These are phyloP conservation scores for Eurytoma adleriae DNA, from an alignment of 2,888 invertebrate species.

Conservation along the genomic window DNA sequence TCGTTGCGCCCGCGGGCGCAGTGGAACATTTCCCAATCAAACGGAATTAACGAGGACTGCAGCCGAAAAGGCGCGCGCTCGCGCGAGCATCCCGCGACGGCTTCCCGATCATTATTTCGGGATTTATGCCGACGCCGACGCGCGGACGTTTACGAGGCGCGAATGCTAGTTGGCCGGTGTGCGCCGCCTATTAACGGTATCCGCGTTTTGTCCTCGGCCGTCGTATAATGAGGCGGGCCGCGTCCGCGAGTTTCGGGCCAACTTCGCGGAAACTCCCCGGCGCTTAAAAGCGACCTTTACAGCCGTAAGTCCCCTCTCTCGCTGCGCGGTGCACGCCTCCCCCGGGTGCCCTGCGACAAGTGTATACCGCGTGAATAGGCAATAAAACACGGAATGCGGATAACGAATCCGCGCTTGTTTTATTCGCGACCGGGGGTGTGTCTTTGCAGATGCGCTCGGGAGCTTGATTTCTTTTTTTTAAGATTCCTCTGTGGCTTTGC, in stretches of 20 bases:
- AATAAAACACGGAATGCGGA: no score
- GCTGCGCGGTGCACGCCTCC: not conserved
- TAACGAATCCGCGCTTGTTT: no score
- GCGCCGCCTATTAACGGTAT: constrained; percentile 26
- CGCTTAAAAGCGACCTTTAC: not conserved
- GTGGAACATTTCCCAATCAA: no score
- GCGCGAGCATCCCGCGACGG: not conserved
- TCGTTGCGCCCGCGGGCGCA: no score
- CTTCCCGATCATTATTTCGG: constrained; percentile 33
- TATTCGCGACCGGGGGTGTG: no score
- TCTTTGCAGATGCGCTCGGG: no score
- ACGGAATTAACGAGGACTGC: no score
- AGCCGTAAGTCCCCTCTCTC: not conserved
- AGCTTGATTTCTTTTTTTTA: no score
- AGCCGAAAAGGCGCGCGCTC: not conserved
- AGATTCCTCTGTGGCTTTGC: no score
- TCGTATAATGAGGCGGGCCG: constrained; percentile 7
- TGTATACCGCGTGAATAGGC: not conserved
- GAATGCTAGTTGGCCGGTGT: constrained; percentile 33
- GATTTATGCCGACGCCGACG: not conserved
- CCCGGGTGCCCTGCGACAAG: not conserved
- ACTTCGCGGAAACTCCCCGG: not conserved
- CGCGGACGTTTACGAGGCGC: constrained; percentile 51
- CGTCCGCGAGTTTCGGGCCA: not conserved
- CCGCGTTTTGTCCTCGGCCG: constrained; percentile 45